A percentile compares a stretch with the other conserved stretches of the same genome.
These are phyloP conservation scores for Nomada ferruginata DNA, from an alignment of 2,888 invertebrate genomes.

Conservation along the genomic window DNA sequence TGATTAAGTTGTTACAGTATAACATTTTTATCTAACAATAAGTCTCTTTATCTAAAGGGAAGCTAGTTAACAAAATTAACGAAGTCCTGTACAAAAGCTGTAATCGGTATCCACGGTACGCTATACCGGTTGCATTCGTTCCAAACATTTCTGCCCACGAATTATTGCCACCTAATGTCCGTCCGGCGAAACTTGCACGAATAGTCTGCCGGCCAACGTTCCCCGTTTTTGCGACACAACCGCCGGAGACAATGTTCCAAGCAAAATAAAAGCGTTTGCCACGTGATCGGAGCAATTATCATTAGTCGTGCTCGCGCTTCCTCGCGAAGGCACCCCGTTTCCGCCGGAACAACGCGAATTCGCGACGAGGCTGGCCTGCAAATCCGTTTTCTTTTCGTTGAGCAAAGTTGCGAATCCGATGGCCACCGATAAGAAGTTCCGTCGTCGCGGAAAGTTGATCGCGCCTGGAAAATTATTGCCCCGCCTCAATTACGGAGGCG, in stretches of 20 bases:
- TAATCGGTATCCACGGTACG: background rate
- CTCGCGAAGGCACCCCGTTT: conserved; percentile 30
- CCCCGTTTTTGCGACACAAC: conserved; percentile 74
- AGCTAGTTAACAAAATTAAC: background rate
- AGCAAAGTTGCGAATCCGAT: conserved; percentile 53
- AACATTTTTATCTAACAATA: no score
- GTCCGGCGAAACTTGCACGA: conserved; percentile 51
- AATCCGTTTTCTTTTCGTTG: conserved; percentile 54
- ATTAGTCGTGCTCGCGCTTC: conserved; percentile 77
- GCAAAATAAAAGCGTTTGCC: conserved; percentile 77
- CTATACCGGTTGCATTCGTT: conserved; percentile 62
- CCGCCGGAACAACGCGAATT: conserved; percentile 63
- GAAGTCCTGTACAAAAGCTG: conserved; percentile 36
- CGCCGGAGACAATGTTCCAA: conserved; percentile 68
- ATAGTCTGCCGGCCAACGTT: conserved; percentile 60
- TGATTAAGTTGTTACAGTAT: no score
- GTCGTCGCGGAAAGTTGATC: conserved; percentile 51
- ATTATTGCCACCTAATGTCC: conserved; percentile 67
- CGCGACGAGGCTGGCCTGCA: conserved; percentile 54
- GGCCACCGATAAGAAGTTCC: conserved; percentile 57
- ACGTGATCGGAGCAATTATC: conserved; percentile 79
- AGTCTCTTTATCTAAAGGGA: background rate
- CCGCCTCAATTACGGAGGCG: conserved; percentile 46
- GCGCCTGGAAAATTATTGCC: conserved; percentile 48
- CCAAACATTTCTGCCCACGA: conserved; percentile 76